Conservation (phyloP, 2,797 vertebrate species). For the Eospalax fontanierii region DNA sequence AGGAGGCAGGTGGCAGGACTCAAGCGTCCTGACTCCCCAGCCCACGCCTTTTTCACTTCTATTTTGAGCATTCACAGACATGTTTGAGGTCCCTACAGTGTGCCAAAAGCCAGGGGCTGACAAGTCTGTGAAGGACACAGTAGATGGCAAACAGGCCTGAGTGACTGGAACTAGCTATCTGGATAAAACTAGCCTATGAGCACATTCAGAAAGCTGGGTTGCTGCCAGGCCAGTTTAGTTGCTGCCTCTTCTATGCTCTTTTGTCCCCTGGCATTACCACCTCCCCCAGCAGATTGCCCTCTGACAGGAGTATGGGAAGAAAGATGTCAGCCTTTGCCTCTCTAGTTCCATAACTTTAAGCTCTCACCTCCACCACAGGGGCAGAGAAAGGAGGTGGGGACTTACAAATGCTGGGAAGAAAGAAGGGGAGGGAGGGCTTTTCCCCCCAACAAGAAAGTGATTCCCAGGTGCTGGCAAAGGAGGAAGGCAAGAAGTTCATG, state of each 20-base stretch:
- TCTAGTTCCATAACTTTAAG: neutral
- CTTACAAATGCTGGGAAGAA: neutral
- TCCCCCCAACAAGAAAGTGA: neutral
- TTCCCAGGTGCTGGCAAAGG: neutral
- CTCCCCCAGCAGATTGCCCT: neutral
- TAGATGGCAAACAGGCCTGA: neutral
- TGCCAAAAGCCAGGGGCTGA: neutral
- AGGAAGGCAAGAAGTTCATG: no score
- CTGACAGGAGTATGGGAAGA: neutral
- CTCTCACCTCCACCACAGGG: neutral
- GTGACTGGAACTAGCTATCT: neutral
- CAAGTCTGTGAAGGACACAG: accelerated
- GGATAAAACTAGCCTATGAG: neutral
- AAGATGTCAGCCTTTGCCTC: neutral
- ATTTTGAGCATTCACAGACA: neutral
- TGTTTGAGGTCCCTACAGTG: neutral
- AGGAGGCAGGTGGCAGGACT: neutral
- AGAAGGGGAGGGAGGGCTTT: neutral
- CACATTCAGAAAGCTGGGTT: neutral
- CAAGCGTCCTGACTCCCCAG: neutral
- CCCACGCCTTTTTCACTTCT: neutral
- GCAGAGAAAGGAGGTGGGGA: neutral
- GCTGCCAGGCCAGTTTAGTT: no score
- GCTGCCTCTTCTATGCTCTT: neutral
- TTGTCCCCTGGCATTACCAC: neutral